A percentile compares a stretch with the other conserved stretches of the same genome.
Conservation (phyloP, 2,797 vertebrate genomes). For the Tiaroga cobitis region DNA sequence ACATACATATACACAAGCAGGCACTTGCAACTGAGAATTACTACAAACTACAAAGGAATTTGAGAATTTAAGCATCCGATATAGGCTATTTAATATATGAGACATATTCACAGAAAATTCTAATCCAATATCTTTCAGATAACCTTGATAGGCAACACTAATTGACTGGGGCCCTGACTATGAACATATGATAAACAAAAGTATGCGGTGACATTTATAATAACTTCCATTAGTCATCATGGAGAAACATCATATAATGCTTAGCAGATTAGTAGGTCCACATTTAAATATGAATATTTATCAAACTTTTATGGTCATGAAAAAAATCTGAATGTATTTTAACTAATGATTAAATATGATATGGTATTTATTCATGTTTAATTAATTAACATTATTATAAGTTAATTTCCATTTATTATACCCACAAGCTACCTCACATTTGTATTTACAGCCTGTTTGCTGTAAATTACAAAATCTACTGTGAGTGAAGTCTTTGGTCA, state of each 20-base stretch:
- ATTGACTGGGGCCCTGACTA: too few species aligned
- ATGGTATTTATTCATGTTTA: neutral
- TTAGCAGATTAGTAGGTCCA: neutral
- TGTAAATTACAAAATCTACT: neutral
- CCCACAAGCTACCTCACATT: neutral
- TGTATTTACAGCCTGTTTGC: neutral
- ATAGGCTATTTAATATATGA: neutral
- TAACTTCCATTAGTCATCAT: neutral
- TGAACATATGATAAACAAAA: neutral
- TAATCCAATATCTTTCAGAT: neutral
- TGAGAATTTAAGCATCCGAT: neutral
- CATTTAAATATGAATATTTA: neutral
- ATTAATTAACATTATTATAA: neutral
- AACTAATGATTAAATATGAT: neutral
- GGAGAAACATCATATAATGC: neutral
- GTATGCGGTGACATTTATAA: neutral
- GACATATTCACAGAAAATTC: neutral
- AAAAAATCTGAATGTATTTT: neutral
- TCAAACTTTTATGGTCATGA: neutral
- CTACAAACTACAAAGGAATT: neutral
- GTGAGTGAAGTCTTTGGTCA: neutral
- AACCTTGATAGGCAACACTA: neutral
- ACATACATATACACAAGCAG: neutral
- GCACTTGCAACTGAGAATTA: neutral
- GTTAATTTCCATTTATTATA: neutral